Evolutionary conservation across 2,113 vertebrate genomes (phyloP), one percentile per base, ranked within the genome.

Genomic region (Puntigrus tetrazona): DNA sequence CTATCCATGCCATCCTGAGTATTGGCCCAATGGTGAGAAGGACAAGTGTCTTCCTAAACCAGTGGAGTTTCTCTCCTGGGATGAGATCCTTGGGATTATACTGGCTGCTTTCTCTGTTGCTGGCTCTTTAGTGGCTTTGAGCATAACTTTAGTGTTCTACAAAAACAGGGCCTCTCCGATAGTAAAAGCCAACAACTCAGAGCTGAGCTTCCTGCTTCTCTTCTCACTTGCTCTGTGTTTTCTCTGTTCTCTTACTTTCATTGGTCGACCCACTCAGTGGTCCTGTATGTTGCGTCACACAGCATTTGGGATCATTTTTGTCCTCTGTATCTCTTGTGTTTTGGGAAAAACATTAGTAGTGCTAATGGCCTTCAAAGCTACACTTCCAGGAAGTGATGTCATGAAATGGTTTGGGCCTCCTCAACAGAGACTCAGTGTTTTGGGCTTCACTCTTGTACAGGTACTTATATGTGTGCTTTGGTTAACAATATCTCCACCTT

Each of bases 301-400:
- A 7, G 90, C 89, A 0, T 93, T 94, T 29, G 90, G 92, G 22
- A 91, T 94, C 74, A 92, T 90, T 9, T 94, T 94, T 73, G 90
- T 90, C 61, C 88, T 94, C 27, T 93, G 91, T 50, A 91, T 94
- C 80, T 94, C 93, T 31, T 94, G 92, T 84, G 88, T 94, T 67
- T 86, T 94, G 29, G 91, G 91, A 1, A 94, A 94, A 85, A 94
- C 93, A 13, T 59, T 94, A 73, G 93, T 94, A 38, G 93, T 94
- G 29, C 55, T 93, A 81, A 88, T 91, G 69, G 93, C 91, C 3
- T 94, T 94, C 63, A 92, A 85, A 16, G 90, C 92, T 29, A 90
- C 92, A 78, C 88, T 76, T 55, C 93, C 93, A 43, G 92, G 92
- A 8, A 87, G 88, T 78, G 92, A 93, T 78, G 69, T 92, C 4